phyloP scores from a whole-genome alignment of 2,113 vertebrate species.

The Eleginops maclovinus region DNA sequence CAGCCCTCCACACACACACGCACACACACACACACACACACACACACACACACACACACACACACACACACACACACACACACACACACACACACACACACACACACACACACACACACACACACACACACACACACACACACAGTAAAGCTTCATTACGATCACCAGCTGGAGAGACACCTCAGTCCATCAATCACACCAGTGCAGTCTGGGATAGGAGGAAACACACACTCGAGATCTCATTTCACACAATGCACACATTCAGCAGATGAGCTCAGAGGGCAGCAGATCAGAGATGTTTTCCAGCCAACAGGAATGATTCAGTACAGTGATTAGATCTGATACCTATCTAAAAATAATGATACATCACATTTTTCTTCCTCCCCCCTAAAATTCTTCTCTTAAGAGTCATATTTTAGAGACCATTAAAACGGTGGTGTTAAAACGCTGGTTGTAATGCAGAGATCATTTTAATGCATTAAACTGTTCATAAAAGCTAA shows the following conservation, averaged over 20 bases:
- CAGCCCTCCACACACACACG: conserved; percentile 15
- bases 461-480: not conserved
- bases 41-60: no score
- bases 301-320: conserved; percentile 30
- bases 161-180: conserved; percentile 74
- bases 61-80: not conserved
- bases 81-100: conserved; percentile 34
- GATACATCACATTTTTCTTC: not conserved
- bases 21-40: conserved; percentile 34
- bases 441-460: not conserved
- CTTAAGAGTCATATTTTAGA: not conserved
- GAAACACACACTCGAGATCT: conserved; percentile 21
- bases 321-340: conserved; percentile 13
- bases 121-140: conserved; percentile 29
- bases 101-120: conserved; percentile 39
- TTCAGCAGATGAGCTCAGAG: conserved; percentile 22
- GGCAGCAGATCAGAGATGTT: conserved; percentile 42
- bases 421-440: no score
- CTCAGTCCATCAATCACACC: conserved; percentile 71
- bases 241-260: not conserved
- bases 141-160: conserved; percentile 68
- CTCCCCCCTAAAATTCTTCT: not conserved
- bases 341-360: conserved; percentile 40
- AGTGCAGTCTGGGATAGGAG: conserved; percentile 45
- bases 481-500: conserved; percentile 1